Evolutionary conservation across 2,888 invertebrate species (phyloP), one percentile per base, ranked within the genome.

Genomic region (Athalia rosae): DNA sequence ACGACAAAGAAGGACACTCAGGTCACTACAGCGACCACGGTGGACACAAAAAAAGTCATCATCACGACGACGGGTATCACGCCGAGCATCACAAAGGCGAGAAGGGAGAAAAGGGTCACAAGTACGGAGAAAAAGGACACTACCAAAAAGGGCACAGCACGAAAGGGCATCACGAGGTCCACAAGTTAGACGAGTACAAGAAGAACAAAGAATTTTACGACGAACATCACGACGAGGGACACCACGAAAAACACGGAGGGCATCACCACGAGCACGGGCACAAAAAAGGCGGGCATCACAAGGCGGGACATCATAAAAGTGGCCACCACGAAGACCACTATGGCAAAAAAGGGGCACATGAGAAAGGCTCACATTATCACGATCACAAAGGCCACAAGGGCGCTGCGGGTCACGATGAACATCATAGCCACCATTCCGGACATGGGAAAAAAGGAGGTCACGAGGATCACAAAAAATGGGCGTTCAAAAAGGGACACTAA

Each of bases 171-270:
- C 95, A 96, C 87, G 94, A 95, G 87, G 92, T 95, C 28, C 95
- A 96, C 90, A 96, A 96, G 87, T 90, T 95, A 80, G 95, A 96
- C 88, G 95, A 96, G 89, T 95, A 93, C 89, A 95, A 95, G 87
- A 95, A 95, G 88, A 94, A 95, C 84, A 95, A 95, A 87, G 94
- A 95, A 86, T 95, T 95, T 93, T 95, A 94, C 88, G 95, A 96
- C 83, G 95, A 95, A 90, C 94, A 95, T 84, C 95, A 95, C 82
- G 95, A 95, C 84, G 94, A 94, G 74, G 95, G 94, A 0, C 94
- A 94, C 82, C 95, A 95, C 88, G 94, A 94, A 86, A 95, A 95
- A 86, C 94, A 95, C 86, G 95, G 95, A 81, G 94, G 92, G 71
- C 94, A 93, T 88, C 94, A 95, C 85, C 94, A 95, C 86, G 94